Base-by-base conservation (phyloP, 35 echinoderm and acorn worm genomes). In the Lytechinus pictus region DNA sequence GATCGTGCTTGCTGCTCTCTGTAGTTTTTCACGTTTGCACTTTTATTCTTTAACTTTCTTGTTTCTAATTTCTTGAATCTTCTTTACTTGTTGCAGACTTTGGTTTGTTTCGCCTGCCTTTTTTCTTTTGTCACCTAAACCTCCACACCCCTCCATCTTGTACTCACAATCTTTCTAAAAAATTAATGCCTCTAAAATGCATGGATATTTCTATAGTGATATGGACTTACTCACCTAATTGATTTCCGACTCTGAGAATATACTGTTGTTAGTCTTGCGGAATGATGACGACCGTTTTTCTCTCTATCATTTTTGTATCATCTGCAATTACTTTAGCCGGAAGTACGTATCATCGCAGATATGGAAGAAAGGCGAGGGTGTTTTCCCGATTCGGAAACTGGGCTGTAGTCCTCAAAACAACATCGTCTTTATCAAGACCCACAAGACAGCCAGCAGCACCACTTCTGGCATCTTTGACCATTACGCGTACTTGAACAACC, bases 401-500 rank as follows among this genome's bases (percentile, higher is more conserved):
- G 13, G 21, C 55, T 93, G 92, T 54, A 33, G 21, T 55, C 92
- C 92, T 28, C 53, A 93, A 14, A 57, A 94, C 79, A 98, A 94
- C 95, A 87, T 98, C 57, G 94, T 97, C 54, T 98, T 97, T 61
- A 53, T 98, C n/a, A 98, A 97, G 89, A 98, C 96, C 3, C 95
- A 98, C 95, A 98, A 98, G 92, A 98, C 97, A 27, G 97, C 93
- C 5, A 98, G 97, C 94, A 97, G 96, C 28, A 98, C 97, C 6
- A 60, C 95, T 52, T 86, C 95, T 52, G 55, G 95, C 19, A 98
- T 97, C 27, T 89, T 98, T 27, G 96, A 95, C 56, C 79, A 96
- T 55, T 98, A 95, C 87, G 97, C 96, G 24, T 97, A 98, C 61
- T 91, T 55, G n/a, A 95, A 94, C 24, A 96, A 95, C 27, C 61